Base-by-base conservation (phyloP, 2,888 invertebrate species). In the Lasiommata megera region DNA sequence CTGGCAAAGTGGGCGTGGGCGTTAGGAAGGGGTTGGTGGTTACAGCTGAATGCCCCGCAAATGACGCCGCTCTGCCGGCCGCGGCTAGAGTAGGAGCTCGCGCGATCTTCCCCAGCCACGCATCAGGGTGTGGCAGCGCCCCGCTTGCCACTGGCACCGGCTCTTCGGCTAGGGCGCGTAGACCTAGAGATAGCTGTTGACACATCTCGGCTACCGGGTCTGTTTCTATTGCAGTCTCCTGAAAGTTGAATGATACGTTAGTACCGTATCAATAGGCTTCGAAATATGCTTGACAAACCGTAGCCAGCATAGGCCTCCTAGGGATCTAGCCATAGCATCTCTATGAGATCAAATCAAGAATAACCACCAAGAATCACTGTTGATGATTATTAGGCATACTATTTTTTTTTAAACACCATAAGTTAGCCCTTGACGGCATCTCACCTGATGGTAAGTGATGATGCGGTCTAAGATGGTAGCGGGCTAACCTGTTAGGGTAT, bases 81-180 rank as follows among this genome's bases (percentile, higher is more conserved):
- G 93, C 82, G 23, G 92, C 92, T 86, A 70, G 93, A 83, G 69
- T 91, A 76, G 69, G 93, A 79, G 52, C 82, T 23, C 28, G 56
- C 84, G 72, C 93, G 92, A 95, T 93, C 69, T 94, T 93, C 7
- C 95, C 96, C 65, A 96, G 83, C 96, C 96, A 96, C 71, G 96
- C 96, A 70, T 96, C 96, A 0, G 96, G 95, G 80, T 94, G 95
- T 23, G 96, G 96, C 77, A 95, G 89, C 60, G 91, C 80, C 47
- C 87, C 78, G 40, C 67, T 66, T 41, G 64, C 67, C 12, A 67
- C 71, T 62, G 69, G 70, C 60, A 81, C 80, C 31, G 81, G 82
- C 73, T 84, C 91, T 76, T 93, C 93, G 6, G 93, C 93, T 61
- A 96, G 92, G 56, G 96, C 93, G 53, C 95, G 95, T 62, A 96